These are phyloP conservation scores for Cinclus mexicanus DNA, from an alignment of 2,113 vertebrate species.

Conservation along the genomic window DNA sequence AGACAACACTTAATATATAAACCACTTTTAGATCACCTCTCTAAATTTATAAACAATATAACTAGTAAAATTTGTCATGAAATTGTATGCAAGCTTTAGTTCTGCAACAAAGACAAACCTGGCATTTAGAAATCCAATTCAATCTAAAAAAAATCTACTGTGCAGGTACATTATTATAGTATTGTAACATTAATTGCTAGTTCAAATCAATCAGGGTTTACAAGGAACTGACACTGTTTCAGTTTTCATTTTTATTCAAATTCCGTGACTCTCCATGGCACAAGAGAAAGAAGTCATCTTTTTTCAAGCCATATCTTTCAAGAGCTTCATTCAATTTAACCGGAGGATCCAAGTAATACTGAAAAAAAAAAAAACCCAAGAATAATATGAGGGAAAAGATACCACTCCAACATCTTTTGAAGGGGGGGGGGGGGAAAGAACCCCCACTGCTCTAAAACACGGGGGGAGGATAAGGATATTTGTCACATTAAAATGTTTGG, in stretches of 20 bases:
- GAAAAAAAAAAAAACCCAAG: not conserved
- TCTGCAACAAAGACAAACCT: constrained; percentile 5
- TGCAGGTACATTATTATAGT: not conserved
- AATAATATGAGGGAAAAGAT: not conserved
- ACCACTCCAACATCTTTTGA: not conserved
- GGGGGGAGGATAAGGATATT: not conserved
- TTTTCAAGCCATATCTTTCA: constrained; percentile 80
- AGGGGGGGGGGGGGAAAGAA: rapidly evolving
- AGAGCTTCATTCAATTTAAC: constrained; percentile 84
- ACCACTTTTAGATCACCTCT: not conserved
- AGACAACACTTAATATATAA: not conserved
- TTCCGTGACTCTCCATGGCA: constrained; percentile 89
- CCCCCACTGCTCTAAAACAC: not conserved
- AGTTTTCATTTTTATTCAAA: constrained; percentile 74
- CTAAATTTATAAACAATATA: not conserved
- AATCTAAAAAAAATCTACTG: not conserved
- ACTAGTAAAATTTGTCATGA: not conserved
- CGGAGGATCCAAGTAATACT: constrained; percentile 95
- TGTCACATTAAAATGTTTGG: not conserved
- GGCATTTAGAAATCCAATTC: constrained; percentile 22
- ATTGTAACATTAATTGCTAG: not conserved
- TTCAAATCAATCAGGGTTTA: not conserved
- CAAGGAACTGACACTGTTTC: not conserved
- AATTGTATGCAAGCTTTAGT: constrained; percentile 16
- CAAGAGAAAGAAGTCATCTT: constrained; percentile 88